Evolutionary conservation across 2,113 vertebrate genomes (phyloP), one percentile per base, ranked within the genome.

Genomic region (Meriones unguiculatus): DNA sequence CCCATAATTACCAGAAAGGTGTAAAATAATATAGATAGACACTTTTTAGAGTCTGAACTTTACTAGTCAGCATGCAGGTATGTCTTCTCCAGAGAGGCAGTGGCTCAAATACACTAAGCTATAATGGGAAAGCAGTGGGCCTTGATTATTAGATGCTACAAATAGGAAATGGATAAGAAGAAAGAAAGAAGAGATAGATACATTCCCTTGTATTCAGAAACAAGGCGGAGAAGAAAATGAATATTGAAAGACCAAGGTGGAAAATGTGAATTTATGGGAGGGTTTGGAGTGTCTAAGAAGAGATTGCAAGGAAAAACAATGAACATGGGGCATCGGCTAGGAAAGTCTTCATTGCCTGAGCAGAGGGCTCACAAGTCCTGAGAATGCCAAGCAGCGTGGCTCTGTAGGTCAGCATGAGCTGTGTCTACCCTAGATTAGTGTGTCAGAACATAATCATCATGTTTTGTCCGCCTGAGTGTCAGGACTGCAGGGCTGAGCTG

Each of bases 71-170:
- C 62, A 73, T 20, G 85, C 22, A 86, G 65, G 81, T 54, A 22
- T 46, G 7, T 86, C 75, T 96, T 95, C 28, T 94, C 67, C 64
- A 46, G n/a, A 90, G n/a, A 86, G 86, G 17, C 1, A 95, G 17
- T 4, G 52, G 24, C 18, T 94, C 30, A 65, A 90, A 75, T 35
- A 13, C 88, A 75, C 80, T 94, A 2, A 57, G 72, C 80, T 91
- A 38, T 41, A 90, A 54, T 93, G 57, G 25, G 8, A 54, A 95
- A 81, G 13, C 24, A 75, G 17, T 76, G 95, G 69, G 77, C 24
- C 91, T 88, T 89, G 75, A 90, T 86, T 94, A 65, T 15, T 81
- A 65, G 11, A 28, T 77, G 65, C 65, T 15, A 54, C 7, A 95
- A 32, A 50, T 35, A 28, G 35, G 86, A 93, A 91, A 64, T 77